Evolutionary conservation across 2,888 invertebrate genomes (phyloP), one percentile per base, ranked within the genome.

Genomic region (Pediacus dermestoides): DNA sequence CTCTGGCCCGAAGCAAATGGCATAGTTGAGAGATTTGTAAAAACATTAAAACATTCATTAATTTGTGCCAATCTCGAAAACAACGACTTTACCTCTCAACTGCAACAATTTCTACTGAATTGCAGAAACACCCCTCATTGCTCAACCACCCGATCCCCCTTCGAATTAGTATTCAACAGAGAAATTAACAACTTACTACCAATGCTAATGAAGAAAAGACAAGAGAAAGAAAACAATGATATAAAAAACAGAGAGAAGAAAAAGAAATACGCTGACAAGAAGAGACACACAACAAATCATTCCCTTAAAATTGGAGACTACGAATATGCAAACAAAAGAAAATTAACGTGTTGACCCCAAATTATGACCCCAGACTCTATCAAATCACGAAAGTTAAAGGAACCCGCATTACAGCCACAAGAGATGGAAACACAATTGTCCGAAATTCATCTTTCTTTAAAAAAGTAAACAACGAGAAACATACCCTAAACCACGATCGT

Each of bases 121-220:
- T 42, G 38, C 30, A 8, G 43, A 30, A 39, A 35, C 22, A 43
- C 35, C 18, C 39, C 36, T 3, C 39, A 43, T 27, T 12, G 25
- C 2, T 16, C 34, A 9, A 44, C 40, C 7, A 4, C 16, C 16
- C 14, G 11, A 14, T 18, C 36, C 22, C 33, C 34, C 2, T 40
- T 10, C 34, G 30, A 39, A 22, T 3, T 30, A 8, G 8, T 42
- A 3, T 42, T 38, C 22, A 33, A 34, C n/a, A 33, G 34, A 34
- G 12, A 22, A 30, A 30, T 42, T 11, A 38, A 34, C 6, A 34
- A 38, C 14, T 34, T 13, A 14, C 10, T 34, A 22, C 38, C 34
- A 9, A 34, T 13, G 4, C 10, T 16, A 9, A 7, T 13, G 27
- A 11, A 7, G 4, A 10, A 26, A 26, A 26, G 26, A 9, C n/a